Evolutionary conservation across 2,888 invertebrate species (phyloP), one percentile per base, ranked within the genome.

Genomic region (Caenorhabditis uteleia): DNA sequence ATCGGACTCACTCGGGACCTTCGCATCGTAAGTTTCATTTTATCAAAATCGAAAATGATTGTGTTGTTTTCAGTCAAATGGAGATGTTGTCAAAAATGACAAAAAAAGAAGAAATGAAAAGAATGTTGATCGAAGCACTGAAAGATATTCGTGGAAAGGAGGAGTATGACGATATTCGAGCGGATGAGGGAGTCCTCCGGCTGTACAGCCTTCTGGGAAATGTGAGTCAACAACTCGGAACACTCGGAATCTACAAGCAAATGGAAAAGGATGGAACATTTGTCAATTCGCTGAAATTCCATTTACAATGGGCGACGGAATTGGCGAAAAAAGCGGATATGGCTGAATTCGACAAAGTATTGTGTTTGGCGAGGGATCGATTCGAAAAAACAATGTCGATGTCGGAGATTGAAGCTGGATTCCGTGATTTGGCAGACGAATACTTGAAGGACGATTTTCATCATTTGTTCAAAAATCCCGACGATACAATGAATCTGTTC

Each of bases 251-350:
- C 38, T 66, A 65, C 42, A 59, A 74, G 21, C 55, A 69, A 27
- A 51, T 75, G 10, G 56, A 70, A 31, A 43, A 51, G 23, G 48
- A 60, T 16, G 68, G 68, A 16, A 50, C 48, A 27, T 75, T 77
- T 39, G 43, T 31, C 21, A 57, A 51, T 12, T 62, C 60, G 5
- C 46, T 67, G 10, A 62, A 69, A 14, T 70, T 74, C 39, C 60
- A 70, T 29, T n/a, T 67, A 16, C 48, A 54, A 33, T 74, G 74
- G 74, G 74, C 70, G 0, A 66, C 64, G 23, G 53, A 51, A 21
- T 60, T 53, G 20, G 70, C 64, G 3, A 66, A 70, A 23, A 26
- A 27, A 6, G 34, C 43, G n/a, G 10, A 54, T 20, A 12, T 57
- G 5, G 21, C 43, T 2, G 31, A 47, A 2, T 55, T 64, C 51